Conservation (phyloP, 1,140 invertebrate genomes). For the Danaus plexippus region DNA sequence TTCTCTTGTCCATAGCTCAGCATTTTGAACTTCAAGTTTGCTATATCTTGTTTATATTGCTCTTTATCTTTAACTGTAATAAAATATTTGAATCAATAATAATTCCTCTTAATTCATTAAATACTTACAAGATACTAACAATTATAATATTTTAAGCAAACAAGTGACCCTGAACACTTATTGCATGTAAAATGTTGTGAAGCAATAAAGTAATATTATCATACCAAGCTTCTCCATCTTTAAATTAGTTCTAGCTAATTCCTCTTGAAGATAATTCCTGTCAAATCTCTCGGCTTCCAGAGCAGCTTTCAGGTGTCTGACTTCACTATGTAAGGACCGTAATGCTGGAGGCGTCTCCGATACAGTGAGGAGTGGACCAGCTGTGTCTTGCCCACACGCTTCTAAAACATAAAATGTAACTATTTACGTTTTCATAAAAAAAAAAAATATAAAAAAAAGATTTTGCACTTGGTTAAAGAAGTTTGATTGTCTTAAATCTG, state of each 20-base stretch:
- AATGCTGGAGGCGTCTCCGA: conserved; percentile 55
- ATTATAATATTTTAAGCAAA: background rate
- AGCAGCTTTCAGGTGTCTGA: conserved; percentile 48
- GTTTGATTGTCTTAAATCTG: no score
- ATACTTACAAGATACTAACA: background rate
- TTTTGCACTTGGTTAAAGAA: no score
- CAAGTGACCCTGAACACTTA: no score
- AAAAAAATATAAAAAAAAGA: no score
- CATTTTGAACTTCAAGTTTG: conserved; percentile 51
- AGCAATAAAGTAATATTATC: background rate
- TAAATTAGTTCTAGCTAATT: conserved; percentile 46
- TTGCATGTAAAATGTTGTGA: no score
- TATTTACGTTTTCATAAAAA: background rate
- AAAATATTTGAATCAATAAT: background rate
- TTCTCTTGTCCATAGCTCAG: conserved; percentile 42
- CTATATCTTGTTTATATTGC: conserved; percentile 52
- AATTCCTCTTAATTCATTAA: background rate
- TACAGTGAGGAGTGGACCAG: conserved; percentile 20
- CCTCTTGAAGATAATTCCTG: conserved; percentile 56
- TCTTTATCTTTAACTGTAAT: conserved; percentile 58
- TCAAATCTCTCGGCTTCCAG: conserved; percentile 61
- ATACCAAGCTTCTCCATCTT: conserved; percentile 50
- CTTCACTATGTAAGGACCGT: conserved; percentile 52
- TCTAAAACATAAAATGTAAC: conserved; percentile 30
- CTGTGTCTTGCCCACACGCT: conserved; percentile 47